Evolutionary conservation across 1,140 invertebrate genomes (phyloP).

Genomic region (Druon quercuslanigerum): DNA sequence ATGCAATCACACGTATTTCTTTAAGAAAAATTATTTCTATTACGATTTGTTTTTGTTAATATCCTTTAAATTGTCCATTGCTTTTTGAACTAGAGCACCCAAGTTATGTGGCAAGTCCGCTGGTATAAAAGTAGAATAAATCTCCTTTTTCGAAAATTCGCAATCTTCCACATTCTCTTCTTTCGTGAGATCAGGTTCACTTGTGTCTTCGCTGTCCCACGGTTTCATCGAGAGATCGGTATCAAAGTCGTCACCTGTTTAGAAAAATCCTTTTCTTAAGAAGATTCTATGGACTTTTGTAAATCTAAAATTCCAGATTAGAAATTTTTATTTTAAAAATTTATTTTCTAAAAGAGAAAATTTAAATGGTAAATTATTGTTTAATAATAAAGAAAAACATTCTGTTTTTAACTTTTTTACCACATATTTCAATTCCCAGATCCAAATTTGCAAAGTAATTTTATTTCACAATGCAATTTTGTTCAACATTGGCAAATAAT

Average conservation of each 20-base stretch:
- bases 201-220: slow-evolving; percentile 43
- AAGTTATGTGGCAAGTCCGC: slow-evolving; percentile 66
- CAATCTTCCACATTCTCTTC: slow-evolving; percentile 40
- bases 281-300: no score
- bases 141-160: slow-evolving; percentile 29
- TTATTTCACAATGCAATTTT: no score
- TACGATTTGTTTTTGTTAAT: slow-evolving; percentile 57
- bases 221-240: slow-evolving; percentile 38
- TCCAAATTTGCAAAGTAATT: no score
- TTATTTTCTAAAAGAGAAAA: no score
- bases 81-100: slow-evolving; percentile 66
- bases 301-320: no score
- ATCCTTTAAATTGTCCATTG: slow-evolving; percentile 64
- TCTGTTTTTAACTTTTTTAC: no score
- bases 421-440: no score
- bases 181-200: slow-evolving; percentile 40
- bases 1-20: neutral
- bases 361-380: no score
- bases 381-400: no score
- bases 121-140: slow-evolving; percentile 32
- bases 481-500: no score
- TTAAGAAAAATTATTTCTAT: neutral
- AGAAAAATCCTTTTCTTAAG: neutral
- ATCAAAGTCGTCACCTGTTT: slow-evolving; percentile 56
- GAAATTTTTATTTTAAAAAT: no score